Evolutionary conservation across 2,113 vertebrate species (phyloP).

Genomic region (Aplodontia rufa): DNA sequence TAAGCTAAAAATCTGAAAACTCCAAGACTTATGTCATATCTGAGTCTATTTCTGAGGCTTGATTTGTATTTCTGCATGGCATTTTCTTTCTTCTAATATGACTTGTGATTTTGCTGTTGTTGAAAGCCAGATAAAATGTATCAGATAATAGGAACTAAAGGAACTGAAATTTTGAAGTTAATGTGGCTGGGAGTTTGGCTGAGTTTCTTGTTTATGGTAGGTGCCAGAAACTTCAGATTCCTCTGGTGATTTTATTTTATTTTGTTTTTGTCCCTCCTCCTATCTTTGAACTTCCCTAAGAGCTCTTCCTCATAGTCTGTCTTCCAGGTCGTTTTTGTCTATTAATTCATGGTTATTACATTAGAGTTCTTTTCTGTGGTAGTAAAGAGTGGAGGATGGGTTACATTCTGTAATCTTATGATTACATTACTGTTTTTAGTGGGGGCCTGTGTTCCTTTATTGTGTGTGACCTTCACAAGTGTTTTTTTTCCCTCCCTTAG

Average conservation of each 20-base stretch:
- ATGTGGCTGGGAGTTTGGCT: background rate
- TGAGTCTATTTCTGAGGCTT: background rate
- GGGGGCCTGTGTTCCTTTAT: background rate
- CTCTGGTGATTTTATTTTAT: background rate
- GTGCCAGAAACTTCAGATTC: background rate
- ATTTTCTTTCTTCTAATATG: background rate
- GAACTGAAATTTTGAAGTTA: background rate
- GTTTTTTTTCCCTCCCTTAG: background rate
- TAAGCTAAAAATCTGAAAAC: background rate
- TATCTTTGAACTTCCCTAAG: background rate
- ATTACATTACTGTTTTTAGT: background rate
- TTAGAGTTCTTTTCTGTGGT: background rate
- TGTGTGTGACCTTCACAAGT: background rate
- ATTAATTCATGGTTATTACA: background rate
- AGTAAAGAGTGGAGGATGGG: background rate
- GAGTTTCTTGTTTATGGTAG: background rate
- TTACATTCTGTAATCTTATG: background rate
- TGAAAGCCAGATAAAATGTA: background rate
- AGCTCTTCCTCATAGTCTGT: background rate
- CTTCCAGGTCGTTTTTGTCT: background rate
- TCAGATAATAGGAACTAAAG: background rate
- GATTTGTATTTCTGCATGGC: background rate
- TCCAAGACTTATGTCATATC: background rate
- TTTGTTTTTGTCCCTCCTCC: background rate
- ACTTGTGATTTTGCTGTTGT: background rate